Evolutionary conservation across 1,140 invertebrate species (phyloP).

Genomic region (Macrostomum lignano): DNA sequence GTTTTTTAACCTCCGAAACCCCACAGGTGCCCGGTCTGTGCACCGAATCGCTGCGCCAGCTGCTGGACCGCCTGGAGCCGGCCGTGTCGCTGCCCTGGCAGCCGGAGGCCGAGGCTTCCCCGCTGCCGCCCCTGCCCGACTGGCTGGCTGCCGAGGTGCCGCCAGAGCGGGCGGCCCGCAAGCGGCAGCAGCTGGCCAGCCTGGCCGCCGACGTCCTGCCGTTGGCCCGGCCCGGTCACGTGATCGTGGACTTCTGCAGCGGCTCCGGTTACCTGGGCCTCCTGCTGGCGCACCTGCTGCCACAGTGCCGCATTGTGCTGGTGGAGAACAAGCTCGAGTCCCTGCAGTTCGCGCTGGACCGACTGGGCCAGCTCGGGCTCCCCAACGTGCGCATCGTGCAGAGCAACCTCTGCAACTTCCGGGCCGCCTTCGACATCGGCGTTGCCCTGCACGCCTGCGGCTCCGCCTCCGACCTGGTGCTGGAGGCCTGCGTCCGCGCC

Average conservation of each 20-base stretch:
- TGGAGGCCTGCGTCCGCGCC: slow-evolving; percentile 46
- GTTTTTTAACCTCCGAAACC: too few relatives aligned
- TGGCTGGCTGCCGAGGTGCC: too few relatives aligned
- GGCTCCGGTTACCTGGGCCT: slow-evolving; percentile 71
- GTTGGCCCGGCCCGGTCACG: slow-evolving; percentile 31
- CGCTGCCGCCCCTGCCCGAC: too few relatives aligned
- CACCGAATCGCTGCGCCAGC: too few relatives aligned
- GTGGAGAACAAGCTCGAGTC: slow-evolving; percentile 76
- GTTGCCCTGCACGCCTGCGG: slow-evolving; percentile 69
- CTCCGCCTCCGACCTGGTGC: slow-evolving; percentile 62
- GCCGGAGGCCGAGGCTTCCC: too few relatives aligned
- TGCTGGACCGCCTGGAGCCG: too few relatives aligned
- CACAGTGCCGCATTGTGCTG: slow-evolving; percentile 38
- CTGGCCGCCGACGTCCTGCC: slow-evolving; percentile 45
- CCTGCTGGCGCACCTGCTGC: slow-evolving; percentile 46
- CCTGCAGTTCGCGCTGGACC: slow-evolving; percentile 39
- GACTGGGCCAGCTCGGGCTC: slow-evolving; percentile 39
- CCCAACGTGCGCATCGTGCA: slow-evolving; percentile 41
- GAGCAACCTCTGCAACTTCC: slow-evolving; percentile 30
- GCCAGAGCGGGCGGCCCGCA: too few relatives aligned
- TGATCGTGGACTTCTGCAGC: slow-evolving; percentile 72
- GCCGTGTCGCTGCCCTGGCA: too few relatives aligned
- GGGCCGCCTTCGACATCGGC: slow-evolving; percentile 41
- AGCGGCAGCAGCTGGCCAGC: slow-evolving; percentile 60
- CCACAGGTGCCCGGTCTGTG: too few relatives aligned